Base-by-base conservation (phyloP, 1,140 invertebrate genomes). In the Hydropsyche tenuis region DNA sequence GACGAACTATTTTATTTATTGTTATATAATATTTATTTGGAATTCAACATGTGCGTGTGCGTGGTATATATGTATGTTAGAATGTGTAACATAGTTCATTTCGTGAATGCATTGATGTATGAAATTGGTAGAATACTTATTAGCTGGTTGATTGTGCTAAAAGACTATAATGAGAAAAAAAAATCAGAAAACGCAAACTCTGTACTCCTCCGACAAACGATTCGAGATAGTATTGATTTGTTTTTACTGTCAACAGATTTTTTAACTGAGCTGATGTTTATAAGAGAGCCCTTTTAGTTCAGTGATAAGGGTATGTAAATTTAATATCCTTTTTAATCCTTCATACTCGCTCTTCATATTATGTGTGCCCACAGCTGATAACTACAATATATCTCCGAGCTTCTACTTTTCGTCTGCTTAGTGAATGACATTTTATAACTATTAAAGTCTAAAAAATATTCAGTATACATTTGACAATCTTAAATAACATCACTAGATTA, bases 211-310 rank as follows among this genome's bases (percentile, higher is more conserved):
- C n/a, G n/a, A n/a, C n/a, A n/a, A n/a, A n/a, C n/a, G n/a, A n/a
- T n/a, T n/a, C n/a, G n/a, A n/a, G 65, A 68, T 68, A 68, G 65
- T 74, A 75, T 73, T 78, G 72, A 78, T 75, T 65, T 78, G 48
- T 78, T 74, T 72, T 78, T 78, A 73, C 73, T 78, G 77, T 78
- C 73, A 69, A 78, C 77, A 78, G 77, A 76, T 78, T 69, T 60
- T 64, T 76, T 74, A 74, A 68, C 73, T 70, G 53, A 51, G 72
- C 11, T 62, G 73, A 73, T 68, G 51, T 76, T 73, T 73, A 27
- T 73, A 74, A 63, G 73, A 62, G 74, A 73, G 69, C 69, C 73
- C 53, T 48, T 71, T 65, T 73, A 42, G 64, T 65, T 68, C 65
- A 73, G 72, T 64, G 48, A 72, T 43, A 71, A 73, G 72, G 72